phyloP scores from a whole-genome alignment of 2,113 vertebrate species.

The Tautogolabrus adspersus region DNA sequence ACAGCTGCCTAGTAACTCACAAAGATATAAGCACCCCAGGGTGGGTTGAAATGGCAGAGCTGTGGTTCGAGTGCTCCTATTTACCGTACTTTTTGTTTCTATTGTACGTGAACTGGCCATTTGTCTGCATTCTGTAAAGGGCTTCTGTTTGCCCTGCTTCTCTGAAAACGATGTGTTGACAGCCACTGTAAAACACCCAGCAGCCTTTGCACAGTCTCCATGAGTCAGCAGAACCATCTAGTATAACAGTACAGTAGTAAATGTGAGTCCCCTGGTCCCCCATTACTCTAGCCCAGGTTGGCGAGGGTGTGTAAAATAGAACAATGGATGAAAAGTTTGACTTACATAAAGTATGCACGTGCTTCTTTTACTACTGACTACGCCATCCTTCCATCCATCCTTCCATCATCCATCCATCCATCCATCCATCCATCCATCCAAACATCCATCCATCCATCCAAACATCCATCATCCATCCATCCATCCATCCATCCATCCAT shows the following conservation, averaged over 20 bases:
- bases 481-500: too few relatives aligned
- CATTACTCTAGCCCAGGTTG: slow-evolving; percentile 16
- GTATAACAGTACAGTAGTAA: slow-evolving; percentile 40
- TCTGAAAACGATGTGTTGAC: slow-evolving; percentile 67
- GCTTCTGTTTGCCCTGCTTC: slow-evolving; percentile 51
- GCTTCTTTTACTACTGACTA: not conserved
- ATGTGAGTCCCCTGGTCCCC: slow-evolving; percentile 37
- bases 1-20: slow-evolving; percentile 20
- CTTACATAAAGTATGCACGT: not conserved
- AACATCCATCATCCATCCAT: too few relatives aligned
- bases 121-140: slow-evolving; percentile 59
- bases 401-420: too few relatives aligned
- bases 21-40: not conserved
- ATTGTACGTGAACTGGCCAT: slow-evolving; percentile 46
- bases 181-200: slow-evolving; percentile 49
- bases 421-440: too few relatives aligned
- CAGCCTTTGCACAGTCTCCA: slow-evolving; percentile 43
- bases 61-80: slow-evolving; percentile 41
- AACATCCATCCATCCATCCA: too few relatives aligned
- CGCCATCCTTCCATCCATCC: too few relatives aligned
- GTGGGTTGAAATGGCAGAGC: slow-evolving; percentile 8
- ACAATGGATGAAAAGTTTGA: slow-evolving; percentile 51
- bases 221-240: slow-evolving; percentile 74
- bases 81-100: slow-evolving; percentile 64
- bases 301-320: slow-evolving; percentile 10